Conservation (phyloP, 2,888 invertebrate genomes). For the Anthoptus insignis region DNA sequence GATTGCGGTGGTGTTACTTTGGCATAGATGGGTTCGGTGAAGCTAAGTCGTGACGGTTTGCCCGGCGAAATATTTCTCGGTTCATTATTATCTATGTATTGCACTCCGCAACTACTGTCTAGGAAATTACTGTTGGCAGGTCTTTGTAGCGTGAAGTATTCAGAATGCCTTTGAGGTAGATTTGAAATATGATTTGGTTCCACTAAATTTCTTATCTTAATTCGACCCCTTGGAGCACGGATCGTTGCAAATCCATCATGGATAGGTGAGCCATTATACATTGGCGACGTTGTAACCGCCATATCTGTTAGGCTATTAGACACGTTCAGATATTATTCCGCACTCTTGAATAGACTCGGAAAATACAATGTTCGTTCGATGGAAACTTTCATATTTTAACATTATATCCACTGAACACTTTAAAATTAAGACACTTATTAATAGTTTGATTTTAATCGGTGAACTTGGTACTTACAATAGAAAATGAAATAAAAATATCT, state of each 20-base stretch:
- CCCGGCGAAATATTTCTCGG: slow-evolving; percentile 55
- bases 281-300: slow-evolving; percentile 80
- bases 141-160: slow-evolving; percentile 82
- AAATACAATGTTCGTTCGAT: neutral
- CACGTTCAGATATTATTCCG: slow-evolving; percentile 11
- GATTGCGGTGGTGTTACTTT: slow-evolving; percentile 78
- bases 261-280: slow-evolving; percentile 87
- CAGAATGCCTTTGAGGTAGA: slow-evolving; percentile 83
- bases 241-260: slow-evolving; percentile 97
- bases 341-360: neutral
- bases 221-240: slow-evolving; percentile 86
- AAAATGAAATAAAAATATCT: neutral
- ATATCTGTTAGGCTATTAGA: slow-evolving; percentile 42
- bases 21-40: slow-evolving; percentile 82
- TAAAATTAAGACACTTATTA: neutral
- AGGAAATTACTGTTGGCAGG: slow-evolving; percentile 76
- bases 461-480: slow-evolving; percentile 23
- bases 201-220: slow-evolving; percentile 80
- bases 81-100: slow-evolving; percentile 68
- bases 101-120: slow-evolving; percentile 74
- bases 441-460: neutral
- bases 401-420: slow-evolving; percentile 6
- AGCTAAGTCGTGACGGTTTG: slow-evolving; percentile 73
- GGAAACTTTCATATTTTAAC: slow-evolving; percentile 1
- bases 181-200: slow-evolving; percentile 74